Evolutionary conservation across 2,797 vertebrate genomes (phyloP), one percentile per base, ranked within the genome.

Genomic region (Eleutherodactylus coqui): DNA sequence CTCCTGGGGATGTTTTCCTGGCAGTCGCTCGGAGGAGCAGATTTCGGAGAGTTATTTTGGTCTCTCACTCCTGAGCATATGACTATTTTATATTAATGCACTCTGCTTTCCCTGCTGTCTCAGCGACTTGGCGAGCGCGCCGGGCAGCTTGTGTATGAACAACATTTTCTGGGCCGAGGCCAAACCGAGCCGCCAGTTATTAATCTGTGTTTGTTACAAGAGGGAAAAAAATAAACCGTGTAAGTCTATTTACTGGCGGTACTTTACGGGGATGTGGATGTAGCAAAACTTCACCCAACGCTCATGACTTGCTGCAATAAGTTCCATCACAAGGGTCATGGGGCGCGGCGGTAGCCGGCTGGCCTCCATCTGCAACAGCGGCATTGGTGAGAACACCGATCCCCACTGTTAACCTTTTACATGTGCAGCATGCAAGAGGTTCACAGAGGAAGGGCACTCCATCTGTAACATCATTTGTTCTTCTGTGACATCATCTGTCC

Each of bases 131-230:
- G 81, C 81, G 5, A 11, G 67, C 53, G 10, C 21, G 49, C 36
- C 2, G 69, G 24, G 67, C 49, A 73, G 49, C 36, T 83, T 73
- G 49, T 55, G 60, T 60, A 73, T 43, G 36, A 58, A 21, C 81
- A 83, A n/a, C 27, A 13, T 13, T 75, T 32, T 58, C 67, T 83
- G 81, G 67, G 34, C 32, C 17, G 34, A 4, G 27, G 81, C 81
- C 81, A 83, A 16, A 58, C 36, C 11, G 9, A 55, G 36, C 51
- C 29, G 49, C 49, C 72, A 16, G 49, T 41, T 64, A 80, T 83
- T 55, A 83, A 75, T 83, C 69, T 43, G 41, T 82, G 80, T 73
- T 73, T 82, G 80, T 53, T 82, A 73, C 80, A 41, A 16, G 69
- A 72, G 32, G 49, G 17, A n/a, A 19, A 58, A 17, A 60, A 60